Percentiles rank a stretch among this genome's conserved stretches.
phyloP scores from a whole-genome alignment of 2,888 invertebrate genomes.

The Nephrotoma guestfalica region DNA sequence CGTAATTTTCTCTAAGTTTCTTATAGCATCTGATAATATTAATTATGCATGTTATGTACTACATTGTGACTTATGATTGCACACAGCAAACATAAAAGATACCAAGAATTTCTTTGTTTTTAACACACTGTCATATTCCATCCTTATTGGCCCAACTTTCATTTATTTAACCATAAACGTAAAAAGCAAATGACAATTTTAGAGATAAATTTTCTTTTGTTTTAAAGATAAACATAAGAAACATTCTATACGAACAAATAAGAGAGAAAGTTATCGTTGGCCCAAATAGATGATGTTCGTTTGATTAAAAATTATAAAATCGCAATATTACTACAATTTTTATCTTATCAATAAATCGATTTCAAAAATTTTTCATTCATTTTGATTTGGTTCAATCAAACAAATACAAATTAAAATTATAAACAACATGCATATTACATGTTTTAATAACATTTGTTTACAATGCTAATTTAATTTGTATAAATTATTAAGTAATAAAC shows the following conservation, averaged over 20 bases:
- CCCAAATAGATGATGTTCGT: not conserved
- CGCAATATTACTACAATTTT: not conserved
- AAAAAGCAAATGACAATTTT: not conserved
- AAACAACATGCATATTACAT: not conserved
- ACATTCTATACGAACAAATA: not conserved
- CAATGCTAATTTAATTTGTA: not conserved
- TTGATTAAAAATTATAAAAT: not conserved
- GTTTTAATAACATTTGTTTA: not conserved
- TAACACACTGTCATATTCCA: not conserved
- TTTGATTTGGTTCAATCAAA: not conserved
- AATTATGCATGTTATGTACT: no score
- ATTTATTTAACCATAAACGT: not conserved
- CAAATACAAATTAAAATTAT: not conserved
- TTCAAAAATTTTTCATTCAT: not conserved
- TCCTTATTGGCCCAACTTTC: not conserved
- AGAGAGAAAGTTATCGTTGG: not conserved
- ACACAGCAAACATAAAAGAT: not conserved
- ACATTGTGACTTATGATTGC: not conserved
- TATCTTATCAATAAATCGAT: not conserved
- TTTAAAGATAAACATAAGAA: not conserved
- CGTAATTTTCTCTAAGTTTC: no score
- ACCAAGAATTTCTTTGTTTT: not conserved
- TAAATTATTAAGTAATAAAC: not conserved
- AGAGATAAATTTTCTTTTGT: not conserved
- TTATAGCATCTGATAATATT: no score